Evolutionary conservation across 2,888 invertebrate species (phyloP).

Genomic region (Tridacna crocea): DNA sequence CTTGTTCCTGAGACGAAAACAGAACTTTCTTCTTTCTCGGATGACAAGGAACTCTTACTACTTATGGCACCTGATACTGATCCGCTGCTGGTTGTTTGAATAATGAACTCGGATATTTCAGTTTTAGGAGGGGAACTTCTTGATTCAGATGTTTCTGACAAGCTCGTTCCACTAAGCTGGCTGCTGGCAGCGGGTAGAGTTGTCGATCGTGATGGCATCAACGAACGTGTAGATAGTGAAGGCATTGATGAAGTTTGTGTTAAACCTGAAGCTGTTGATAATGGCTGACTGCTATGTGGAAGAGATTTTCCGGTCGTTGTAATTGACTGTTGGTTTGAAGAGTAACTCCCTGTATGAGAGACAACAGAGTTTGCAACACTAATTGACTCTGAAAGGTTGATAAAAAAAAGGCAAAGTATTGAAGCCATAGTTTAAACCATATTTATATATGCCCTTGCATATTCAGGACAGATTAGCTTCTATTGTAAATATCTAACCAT

Average conservation of each 20-base stretch:
- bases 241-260: not conserved
- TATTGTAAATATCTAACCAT: no score
- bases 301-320: not conserved
- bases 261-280: not conserved
- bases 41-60: not conserved
- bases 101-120: no score
- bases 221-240: not conserved
- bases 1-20: not conserved
- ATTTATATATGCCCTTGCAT: no score
- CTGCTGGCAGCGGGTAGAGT: not conserved
- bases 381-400: no score
- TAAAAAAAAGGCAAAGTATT: no score
- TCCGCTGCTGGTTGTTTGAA: no score
- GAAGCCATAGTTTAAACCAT: no score
- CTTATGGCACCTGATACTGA: not conserved
- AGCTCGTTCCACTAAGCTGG: not conserved
- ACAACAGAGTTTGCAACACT: no score
- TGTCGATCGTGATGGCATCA: not conserved
- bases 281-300: not conserved
- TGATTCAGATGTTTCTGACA: not conserved
- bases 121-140: not conserved
- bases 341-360: no score
- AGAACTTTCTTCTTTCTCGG: no score
- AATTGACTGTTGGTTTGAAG: not conserved
- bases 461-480: no score